These are phyloP conservation scores for Ormia ochracea DNA, from an alignment of 2,888 invertebrate genomes.

Conservation along the genomic window DNA sequence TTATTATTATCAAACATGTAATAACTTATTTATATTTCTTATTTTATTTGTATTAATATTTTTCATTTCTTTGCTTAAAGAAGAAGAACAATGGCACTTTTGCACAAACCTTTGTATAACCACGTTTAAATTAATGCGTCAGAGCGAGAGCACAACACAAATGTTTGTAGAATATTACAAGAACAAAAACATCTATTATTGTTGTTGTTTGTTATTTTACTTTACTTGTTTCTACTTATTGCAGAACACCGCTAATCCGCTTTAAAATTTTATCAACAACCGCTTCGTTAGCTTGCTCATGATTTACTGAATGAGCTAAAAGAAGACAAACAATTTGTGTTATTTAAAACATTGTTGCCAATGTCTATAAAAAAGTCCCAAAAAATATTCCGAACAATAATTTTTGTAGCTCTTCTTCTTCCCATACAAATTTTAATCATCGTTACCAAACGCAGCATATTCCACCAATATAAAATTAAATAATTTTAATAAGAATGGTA, in stretches of 20 bases:
- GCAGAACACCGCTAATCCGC: conserved; percentile 40
- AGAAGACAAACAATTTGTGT: conserved; percentile 24
- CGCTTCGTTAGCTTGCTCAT: conserved; percentile 47
- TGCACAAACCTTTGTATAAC: conserved; percentile 54
- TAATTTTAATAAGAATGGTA: too few relatives aligned
- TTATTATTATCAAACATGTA: background rate
- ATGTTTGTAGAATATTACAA: conserved; percentile 17
- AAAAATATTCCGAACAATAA: background rate
- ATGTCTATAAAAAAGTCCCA: background rate
- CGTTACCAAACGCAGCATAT: too few relatives aligned
- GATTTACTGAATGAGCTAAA: conserved; percentile 38
- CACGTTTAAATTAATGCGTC: conserved; percentile 32
- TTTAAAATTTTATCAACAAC: background rate
- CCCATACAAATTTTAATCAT: too few relatives aligned
- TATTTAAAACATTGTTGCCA: background rate
- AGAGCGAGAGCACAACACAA: conserved; percentile 52
- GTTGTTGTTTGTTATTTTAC: conserved; percentile 37
- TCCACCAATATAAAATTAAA: too few relatives aligned
- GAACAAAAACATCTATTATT: conserved; percentile 37
- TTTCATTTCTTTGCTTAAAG: background rate
- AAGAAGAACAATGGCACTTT: conserved; percentile 38
- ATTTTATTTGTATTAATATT: conserved; percentile 6
- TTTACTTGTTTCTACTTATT: conserved; percentile 19
- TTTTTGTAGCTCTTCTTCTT: background rate
- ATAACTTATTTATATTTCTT: background rate